These are phyloP conservation scores for Myopa tessellatipennis DNA, from an alignment of 2,888 invertebrate species.

Conservation along the genomic window DNA sequence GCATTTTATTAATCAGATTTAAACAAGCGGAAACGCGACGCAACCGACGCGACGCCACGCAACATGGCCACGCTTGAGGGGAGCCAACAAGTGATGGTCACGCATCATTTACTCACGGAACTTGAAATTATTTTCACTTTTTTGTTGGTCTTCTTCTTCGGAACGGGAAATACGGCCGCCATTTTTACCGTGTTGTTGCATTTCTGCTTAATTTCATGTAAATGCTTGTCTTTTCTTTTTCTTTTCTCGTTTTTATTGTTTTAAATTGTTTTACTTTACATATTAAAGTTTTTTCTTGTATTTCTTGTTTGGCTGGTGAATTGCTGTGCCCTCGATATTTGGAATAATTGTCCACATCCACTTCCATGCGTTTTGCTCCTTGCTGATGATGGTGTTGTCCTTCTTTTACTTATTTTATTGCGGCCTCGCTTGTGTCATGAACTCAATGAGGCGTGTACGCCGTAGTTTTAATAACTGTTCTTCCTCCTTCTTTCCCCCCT, in stretches of 20 bases:
- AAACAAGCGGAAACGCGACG: slow-evolving; percentile 47
- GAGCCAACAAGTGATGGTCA: slow-evolving; percentile 47
- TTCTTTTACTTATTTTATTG: slow-evolving; percentile 67
- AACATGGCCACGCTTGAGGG: slow-evolving; percentile 33
- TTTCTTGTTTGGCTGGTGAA: slow-evolving; percentile 27
- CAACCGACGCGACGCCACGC: slow-evolving; percentile 39
- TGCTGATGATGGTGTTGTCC: slow-evolving; percentile 26
- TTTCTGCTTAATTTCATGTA: not conserved
- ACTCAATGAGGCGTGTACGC: slow-evolving; percentile 62
- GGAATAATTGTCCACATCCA: not conserved
- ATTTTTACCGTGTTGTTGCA: not conserved
- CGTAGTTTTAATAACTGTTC: slow-evolving; percentile 63
- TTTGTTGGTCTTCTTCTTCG: not conserved
- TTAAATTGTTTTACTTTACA: not conserved
- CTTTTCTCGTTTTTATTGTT: not conserved
- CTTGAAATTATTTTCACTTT: slow-evolving; percentile 23
- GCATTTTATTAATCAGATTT: slow-evolving; percentile 49
- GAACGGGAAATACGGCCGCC: not conserved
- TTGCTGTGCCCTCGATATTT: not conserved
- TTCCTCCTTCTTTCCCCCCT: slow-evolving; percentile 40
- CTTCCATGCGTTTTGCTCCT: not conserved
- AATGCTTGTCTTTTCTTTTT: not conserved
- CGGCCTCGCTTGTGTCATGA: slow-evolving; percentile 66
- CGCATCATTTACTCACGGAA: slow-evolving; percentile 47
- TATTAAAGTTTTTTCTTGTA: slow-evolving; percentile 44